These are phyloP conservation scores for Chloroclystis v-ata DNA, from an alignment of 2,888 invertebrate species.

Conservation along the genomic window DNA sequence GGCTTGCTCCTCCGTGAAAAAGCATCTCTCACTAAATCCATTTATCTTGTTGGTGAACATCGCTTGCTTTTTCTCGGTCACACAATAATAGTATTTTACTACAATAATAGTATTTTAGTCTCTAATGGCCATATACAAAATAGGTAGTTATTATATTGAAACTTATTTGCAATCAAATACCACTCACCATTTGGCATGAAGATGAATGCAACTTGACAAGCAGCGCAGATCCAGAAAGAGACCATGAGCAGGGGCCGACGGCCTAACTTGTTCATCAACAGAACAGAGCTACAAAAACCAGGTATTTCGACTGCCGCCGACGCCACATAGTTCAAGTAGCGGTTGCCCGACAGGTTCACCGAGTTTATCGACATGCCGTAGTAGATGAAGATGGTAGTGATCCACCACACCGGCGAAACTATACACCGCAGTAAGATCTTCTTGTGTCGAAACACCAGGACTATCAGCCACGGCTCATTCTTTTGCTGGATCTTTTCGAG, in stretches of 20 bases:
- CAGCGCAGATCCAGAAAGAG: conserved; percentile 77
- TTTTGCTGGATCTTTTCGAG: conserved; percentile 29
- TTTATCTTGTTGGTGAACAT: too few species aligned
- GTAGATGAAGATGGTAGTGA: conserved; percentile 86
- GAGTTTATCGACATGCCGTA: conserved; percentile 89
- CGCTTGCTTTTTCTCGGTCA: too few species aligned
- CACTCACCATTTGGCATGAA: conserved; percentile 74
- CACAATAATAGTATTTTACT: too few species aligned
- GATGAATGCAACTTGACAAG: conserved; percentile 57
- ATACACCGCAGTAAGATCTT: conserved; percentile 43
- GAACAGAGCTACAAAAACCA: conserved; percentile 79
- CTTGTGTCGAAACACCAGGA: conserved; percentile 49
- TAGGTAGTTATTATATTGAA: not conserved
- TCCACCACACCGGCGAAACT: conserved; percentile 79
- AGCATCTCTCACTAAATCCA: too few species aligned
- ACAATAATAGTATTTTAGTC: too few species aligned
- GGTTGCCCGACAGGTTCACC: conserved; percentile 83
- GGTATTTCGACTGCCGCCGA: conserved; percentile 83
- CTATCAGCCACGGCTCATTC: conserved; percentile 52
- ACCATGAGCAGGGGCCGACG: conserved; percentile 75
- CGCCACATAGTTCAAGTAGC: conserved; percentile 84
- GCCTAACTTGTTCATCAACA: conserved; percentile 80
- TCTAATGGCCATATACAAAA: too few species aligned
- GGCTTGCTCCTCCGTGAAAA: too few species aligned
- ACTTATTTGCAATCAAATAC: not conserved